Base-by-base conservation (phyloP, 2,797 vertebrate species). In the Mus spretus region DNA sequence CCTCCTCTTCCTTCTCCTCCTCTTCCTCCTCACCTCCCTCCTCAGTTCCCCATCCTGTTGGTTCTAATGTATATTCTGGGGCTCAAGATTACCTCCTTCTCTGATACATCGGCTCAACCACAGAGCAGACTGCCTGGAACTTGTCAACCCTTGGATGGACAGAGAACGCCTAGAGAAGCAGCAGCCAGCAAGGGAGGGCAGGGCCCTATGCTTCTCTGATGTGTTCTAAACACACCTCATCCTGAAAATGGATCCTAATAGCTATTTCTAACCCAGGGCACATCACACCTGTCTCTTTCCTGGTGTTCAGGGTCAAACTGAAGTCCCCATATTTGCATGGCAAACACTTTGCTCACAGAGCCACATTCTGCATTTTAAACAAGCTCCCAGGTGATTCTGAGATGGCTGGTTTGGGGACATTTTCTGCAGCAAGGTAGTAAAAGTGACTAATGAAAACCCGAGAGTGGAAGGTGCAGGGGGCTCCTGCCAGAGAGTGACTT, bases 341-440 rank as follows among this genome's bases (percentile, higher is more conserved):
- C 24, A 72, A 28, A 1, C 34, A 74, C 85, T 74, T 74, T 20
- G 50, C 67, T n/a, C 2, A 1, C 34, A 17, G 67, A 87, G 14
- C 50, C 10, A 17, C 53, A 47, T 59, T 59, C 70, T 77, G 72
- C 37, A 81, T 78, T n/a, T 6, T 3, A 55, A 63, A 47, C 37
- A 79, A 65, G 44, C 74, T 89, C 72, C 72, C 22, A 24, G 89
- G 72, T 84, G 44, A 92, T 55, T 77, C 63, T 59, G 72, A 85
- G 20, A 44, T 4, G 3, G 28, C 34, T 24, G 34, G 57, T 61
- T 84, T 44, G 70, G 65, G 61, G 78, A 84, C 13, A 50, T 22
- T 82, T 74, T 61, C 57, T 78, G 34, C 65, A 37, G 57, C 81
- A 89, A 85, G 53, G 19, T 50, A 75, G 65, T 67, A 40, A 92